Base-by-base conservation (phyloP, 2,888 invertebrate genomes). In the Drosophila robusta region DNA sequence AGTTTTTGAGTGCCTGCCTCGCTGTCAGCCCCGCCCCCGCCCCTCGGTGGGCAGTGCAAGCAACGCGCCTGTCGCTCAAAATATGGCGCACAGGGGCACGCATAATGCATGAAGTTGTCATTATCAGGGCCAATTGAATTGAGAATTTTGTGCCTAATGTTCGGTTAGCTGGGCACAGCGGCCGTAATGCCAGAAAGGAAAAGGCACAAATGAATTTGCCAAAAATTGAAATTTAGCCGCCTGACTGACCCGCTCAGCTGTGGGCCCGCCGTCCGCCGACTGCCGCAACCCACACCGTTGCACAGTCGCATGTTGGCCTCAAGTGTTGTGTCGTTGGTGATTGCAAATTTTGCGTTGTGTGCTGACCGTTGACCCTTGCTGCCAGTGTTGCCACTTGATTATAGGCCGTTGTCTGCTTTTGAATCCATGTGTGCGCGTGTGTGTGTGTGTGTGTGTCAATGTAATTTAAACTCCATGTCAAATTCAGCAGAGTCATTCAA, bases 391-490 rank as follows among this genome's bases (percentile, higher is more conserved):
- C 72, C 87, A 86, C 86, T 87, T 87, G 86, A 83, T 83, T 84
- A 86, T 83, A 63, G 82, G 69, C 80, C 47, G 68, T 58, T 70
- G 78, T 77, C 63, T 64, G 61, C 54, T 34, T 16, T 18, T 49
- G 44, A 51, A 9, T 11, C 2, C 18, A 14, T 55, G 24, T 41
- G 12, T 39, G 16, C 36, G 16, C 46, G 32, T 56, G 26, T n/a
- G n/a, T 26, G 42, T 39, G 58, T 58, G 58, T 62, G 58, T 69
- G 70, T 50, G 46, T 51, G 64, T 64, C 52, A 70, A 87, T 88
- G 87, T 81, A 90, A 90, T 90, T 90, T 90, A 78, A 90, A 90
- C 90, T 90, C 88, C 75, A 91, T 89, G 90, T 91, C 90, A 91
- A 84, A 87, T 89, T 85, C 90, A 91, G 89, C 73, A 63, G 57